phyloP scores from a whole-genome alignment of 2,113 vertebrate species.

The Megalops atlanticus region DNA sequence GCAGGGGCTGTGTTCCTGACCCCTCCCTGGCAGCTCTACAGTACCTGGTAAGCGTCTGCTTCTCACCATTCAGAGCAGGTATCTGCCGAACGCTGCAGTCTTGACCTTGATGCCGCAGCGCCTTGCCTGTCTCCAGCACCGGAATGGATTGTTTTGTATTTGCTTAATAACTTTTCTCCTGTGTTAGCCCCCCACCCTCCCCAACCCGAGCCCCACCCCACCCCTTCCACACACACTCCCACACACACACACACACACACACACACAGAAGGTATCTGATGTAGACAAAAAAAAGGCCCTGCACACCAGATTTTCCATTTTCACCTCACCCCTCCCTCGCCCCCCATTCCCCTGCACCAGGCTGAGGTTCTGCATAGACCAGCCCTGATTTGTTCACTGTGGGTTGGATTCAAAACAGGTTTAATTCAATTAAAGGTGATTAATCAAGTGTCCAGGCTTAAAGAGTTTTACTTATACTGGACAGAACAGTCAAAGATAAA shows the following conservation, averaged over 20 bases:
- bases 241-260: too few relatives aligned
- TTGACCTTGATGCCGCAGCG: not conserved
- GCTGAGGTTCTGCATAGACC: not conserved
- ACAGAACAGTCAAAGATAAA: not conserved
- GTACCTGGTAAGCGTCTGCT: not conserved
- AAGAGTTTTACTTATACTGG: not conserved
- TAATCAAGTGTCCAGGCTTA: not conserved
- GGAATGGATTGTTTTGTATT: conserved; percentile 9
- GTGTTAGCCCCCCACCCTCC: not conserved
- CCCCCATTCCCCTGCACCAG: too few relatives aligned
- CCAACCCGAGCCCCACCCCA: not conserved
- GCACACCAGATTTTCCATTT: not conserved
- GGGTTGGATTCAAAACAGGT: not conserved
- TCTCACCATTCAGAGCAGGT: not conserved
- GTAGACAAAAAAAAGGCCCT: not conserved
- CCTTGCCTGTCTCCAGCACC: not conserved
- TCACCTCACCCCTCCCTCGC: not conserved
- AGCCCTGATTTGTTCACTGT: not conserved
- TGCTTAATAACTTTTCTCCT: conserved; percentile 5
- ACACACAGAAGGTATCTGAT: not conserved
- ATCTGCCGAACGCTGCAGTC: not conserved
- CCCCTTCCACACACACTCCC: too few relatives aligned
- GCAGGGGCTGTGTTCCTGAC: not conserved
- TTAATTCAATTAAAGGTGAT: not conserved
- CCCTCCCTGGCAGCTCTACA: not conserved